Conservation (phyloP, 1,140 invertebrate genomes). For the Drosophila asahinai region DNA sequence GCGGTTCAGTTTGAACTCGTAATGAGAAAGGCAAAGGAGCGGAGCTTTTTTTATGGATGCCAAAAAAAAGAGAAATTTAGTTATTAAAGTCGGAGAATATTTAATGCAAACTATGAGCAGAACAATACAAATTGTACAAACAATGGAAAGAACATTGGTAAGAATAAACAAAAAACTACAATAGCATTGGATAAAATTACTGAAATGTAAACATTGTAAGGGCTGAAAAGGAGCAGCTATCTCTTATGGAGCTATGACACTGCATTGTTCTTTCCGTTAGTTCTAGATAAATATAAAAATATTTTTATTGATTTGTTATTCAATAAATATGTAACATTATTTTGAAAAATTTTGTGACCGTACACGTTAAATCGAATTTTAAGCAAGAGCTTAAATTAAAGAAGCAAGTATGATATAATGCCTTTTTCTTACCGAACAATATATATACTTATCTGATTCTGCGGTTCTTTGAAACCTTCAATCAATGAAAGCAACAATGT, state of each 20-base stretch:
- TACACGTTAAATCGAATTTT: too few relatives aligned
- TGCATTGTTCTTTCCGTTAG: too few relatives aligned
- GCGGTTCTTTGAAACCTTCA: too few relatives aligned
- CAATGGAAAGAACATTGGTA: not conserved
- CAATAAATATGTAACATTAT: too few relatives aligned
- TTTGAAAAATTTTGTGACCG: too few relatives aligned
- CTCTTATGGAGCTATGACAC: not conserved
- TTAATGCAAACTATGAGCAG: not conserved
- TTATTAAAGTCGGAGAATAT: slow-evolving; percentile 2
- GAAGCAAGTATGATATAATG: too few relatives aligned
- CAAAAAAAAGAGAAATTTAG: not conserved
- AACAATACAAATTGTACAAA: not conserved
- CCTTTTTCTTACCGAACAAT: too few relatives aligned
- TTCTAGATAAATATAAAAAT: too few relatives aligned
- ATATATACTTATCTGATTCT: too few relatives aligned
- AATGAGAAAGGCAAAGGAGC: slow-evolving; percentile 4
- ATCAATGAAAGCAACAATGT: not conserved
- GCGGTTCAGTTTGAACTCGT: not conserved
- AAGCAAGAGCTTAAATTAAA: too few relatives aligned
- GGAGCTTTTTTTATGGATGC: not conserved
- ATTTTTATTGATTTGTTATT: too few relatives aligned
- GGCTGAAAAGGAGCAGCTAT: not conserved
- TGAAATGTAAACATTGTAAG: too few relatives aligned
- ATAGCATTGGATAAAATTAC: not conserved
- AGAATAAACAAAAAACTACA: not conserved